Evolutionary conservation across 2,888 invertebrate species (phyloP), one percentile per base, ranked within the genome.

Genomic region (Drosophila melanocephala): DNA sequence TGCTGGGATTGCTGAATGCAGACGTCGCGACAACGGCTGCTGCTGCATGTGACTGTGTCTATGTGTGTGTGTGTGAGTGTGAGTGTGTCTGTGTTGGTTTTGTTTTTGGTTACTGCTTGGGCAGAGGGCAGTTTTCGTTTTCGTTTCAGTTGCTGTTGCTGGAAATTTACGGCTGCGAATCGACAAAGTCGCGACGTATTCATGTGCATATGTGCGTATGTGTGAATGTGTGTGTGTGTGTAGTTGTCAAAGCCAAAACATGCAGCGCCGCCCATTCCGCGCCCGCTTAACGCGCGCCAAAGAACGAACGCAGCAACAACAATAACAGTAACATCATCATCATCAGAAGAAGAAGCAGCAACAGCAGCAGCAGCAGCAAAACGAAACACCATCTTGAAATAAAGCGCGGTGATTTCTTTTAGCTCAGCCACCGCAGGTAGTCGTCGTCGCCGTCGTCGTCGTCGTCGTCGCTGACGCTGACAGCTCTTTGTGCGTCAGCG

Each of bases 391-490:
- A 75, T 81, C 73, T 81, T 81, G 75, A 71, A 79, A 80, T 72
- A 53, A 71, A 74, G 64, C 70, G 79, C 83, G 83, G 51, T 85
- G 84, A 84, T 88, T 84, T 84, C 79, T 70, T 77, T 82, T 68
- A 63, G 69, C 57, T 51, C 58, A 51, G 58, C 61, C 53, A 64
- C 67, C 75, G 71, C 89, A 84, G 89, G 84, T 84, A 84, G 81
- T 60, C 59, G 72, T 58, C 61, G 66, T 4, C 30, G 66, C n/a
- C 37, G 47, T 10, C 30, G 66, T 6, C 30, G 66, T 22, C 37
- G 47, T 10, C 30, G 66, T n/a, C 37, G 47, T 32, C 51, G 70
- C 57, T 55, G 73, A 37, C 35, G 56, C 32, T 67, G 62, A 28
- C 62, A 32, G 51, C 52, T 30, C 63, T 37, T 26, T 44, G 57